These are phyloP conservation scores for Bruchidius siliquastri DNA, from an alignment of 2,888 invertebrate species.

Conservation along the genomic window DNA sequence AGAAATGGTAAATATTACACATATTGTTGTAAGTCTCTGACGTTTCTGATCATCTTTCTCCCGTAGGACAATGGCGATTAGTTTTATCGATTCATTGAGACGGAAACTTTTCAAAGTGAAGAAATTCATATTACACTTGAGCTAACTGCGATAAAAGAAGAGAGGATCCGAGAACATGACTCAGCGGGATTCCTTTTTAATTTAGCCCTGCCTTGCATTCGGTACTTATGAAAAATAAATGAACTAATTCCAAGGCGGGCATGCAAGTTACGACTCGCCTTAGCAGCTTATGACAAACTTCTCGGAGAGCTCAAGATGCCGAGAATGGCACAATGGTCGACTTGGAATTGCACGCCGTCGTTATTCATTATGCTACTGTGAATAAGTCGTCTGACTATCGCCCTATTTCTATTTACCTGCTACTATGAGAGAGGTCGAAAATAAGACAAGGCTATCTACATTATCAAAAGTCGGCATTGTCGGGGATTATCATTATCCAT, in stretches of 20 bases:
- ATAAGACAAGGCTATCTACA: neutral
- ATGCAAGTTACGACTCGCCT: slow-evolving; percentile 6
- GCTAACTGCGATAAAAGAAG: neutral
- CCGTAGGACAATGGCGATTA: too few species aligned
- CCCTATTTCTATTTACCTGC: neutral
- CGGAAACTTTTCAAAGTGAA: neutral
- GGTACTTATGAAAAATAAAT: slow-evolving; percentile 8
- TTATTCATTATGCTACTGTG: neutral
- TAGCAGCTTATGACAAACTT: slow-evolving; percentile 5
- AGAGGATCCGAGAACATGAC: neutral
- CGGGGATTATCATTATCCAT: too few species aligned
- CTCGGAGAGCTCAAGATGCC: slow-evolving; percentile 3
- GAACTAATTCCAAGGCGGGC: slow-evolving; percentile 10
- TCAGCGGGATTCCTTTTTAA: slow-evolving; percentile 6
- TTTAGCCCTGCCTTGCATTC: neutral
- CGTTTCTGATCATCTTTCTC: too few species aligned
- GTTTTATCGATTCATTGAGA: too few species aligned
- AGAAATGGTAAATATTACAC: too few species aligned
- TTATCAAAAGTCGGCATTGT: too few species aligned
- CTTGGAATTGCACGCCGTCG: neutral
- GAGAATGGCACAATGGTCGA: neutral
- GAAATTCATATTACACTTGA: neutral
- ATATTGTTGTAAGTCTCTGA: too few species aligned
- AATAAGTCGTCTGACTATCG: neutral
- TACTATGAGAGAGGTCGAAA: neutral